Base-by-base conservation (phyloP, 2,797 vertebrate genomes). In the Chiloscyllium punctatum region DNA sequence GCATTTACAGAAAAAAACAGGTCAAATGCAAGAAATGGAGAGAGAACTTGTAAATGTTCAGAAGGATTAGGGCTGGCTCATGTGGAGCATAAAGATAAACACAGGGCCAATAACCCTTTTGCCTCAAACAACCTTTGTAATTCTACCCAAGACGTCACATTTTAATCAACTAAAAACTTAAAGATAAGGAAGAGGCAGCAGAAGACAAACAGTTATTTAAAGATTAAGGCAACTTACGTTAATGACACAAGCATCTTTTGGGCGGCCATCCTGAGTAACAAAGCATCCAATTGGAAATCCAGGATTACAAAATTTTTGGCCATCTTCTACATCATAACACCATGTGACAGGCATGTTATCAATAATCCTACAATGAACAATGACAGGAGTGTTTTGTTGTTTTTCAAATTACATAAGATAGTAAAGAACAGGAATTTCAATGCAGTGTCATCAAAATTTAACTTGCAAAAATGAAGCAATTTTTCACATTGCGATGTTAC, bases 281-380 rank as follows among this genome's bases (percentile, higher is more conserved):
- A 98, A 98, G 96, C 98, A 99, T 96, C 99, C 99, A 96, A 99
- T 97, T 16, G 98, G 99, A 97, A 99, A 99, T 96, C 98, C 99
- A 4, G 98, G 98, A 96, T 98, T 98, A 97, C 98, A 99, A 97
- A 98, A 98, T 96, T 98, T 98, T 96, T 98, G 98, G 96, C 97
- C 96, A 95, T 98, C 98, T 97, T 98, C 98, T 42, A 98, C 98
- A 95, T 98, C 97, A 96, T 98, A 98, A 97, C 98, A 99, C 98
- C 98, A 99, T 0, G 98, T 98, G 96, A 99, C 98, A 0, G 98
- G 99, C 98, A 99, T 99, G 97, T 99, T 99, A 97, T 99, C 98
- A 86, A 99, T 97, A 96, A 99, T 98, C 98, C 98, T 99, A 96
- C 25, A 96, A 53, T 51, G 69, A 7, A 74, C 94, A 27, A 77